These are phyloP conservation scores for Drosophila percnosoma DNA, from an alignment of 2,888 invertebrate species.

Conservation along the genomic window DNA sequence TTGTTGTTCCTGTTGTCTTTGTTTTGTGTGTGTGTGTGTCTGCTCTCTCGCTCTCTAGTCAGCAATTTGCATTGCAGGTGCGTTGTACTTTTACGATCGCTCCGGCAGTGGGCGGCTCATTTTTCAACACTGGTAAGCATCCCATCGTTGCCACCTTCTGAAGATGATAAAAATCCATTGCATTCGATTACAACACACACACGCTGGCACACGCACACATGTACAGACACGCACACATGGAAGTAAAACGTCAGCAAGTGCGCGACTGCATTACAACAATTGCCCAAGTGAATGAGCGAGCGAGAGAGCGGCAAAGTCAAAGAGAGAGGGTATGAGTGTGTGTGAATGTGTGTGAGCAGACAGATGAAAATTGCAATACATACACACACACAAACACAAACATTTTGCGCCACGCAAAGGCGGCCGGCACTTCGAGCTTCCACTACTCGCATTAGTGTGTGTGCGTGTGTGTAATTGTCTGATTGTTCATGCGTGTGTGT, in stretches of 20 bases:
- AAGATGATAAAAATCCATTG: conserved; percentile 62
- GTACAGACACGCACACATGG: conserved; percentile 13
- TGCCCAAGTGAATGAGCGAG: conserved; percentile 32
- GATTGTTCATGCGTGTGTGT: neutral
- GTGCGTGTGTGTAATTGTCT: conserved; percentile 6
- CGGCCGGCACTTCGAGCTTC: conserved; percentile 71
- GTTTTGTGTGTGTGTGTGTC: conserved; percentile 23
- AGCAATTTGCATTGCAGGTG: conserved; percentile 61
- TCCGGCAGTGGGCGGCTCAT: conserved; percentile 36
- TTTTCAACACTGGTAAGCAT: conserved; percentile 72
- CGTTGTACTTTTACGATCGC: conserved; percentile 54
- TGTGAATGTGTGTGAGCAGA: conserved; percentile 32
- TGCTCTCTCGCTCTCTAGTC: conserved; percentile 3
- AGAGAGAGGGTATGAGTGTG: conserved; percentile 17
- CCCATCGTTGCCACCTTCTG: conserved; percentile 35
- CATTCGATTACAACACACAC: conserved; percentile 59
- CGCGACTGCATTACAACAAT: conserved; percentile 60
- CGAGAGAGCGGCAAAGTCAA: conserved; percentile 24
- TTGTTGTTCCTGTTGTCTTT: conserved; percentile 40
- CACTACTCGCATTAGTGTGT: conserved; percentile 30
- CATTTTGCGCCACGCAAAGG: conserved; percentile 69
- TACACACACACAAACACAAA: conserved; percentile 31
- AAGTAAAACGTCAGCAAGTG: conserved; percentile 49
- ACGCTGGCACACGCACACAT: conserved; percentile 9
- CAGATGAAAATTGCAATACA: conserved; percentile 77